Evolutionary conservation across 2,797 vertebrate genomes (phyloP).

Genomic region (Linurgus olivaceus): DNA sequence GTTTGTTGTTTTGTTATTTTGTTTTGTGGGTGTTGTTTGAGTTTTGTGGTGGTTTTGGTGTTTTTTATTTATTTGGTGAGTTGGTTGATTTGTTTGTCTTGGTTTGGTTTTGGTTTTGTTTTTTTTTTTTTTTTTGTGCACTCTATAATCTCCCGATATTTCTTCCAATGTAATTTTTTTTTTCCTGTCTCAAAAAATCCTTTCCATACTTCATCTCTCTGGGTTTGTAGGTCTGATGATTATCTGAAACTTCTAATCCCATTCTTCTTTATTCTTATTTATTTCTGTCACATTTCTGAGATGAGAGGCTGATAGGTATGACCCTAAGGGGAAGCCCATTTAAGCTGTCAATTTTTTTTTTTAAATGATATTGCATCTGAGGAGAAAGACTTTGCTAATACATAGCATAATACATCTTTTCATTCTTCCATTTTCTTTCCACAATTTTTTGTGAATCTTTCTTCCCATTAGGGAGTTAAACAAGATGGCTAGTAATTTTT

Average conservation of each 20-base stretch:
- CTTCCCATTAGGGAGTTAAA: background rate
- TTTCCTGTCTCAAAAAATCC: background rate
- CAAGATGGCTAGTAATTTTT: background rate
- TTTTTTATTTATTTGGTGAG: accelerated
- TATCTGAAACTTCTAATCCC: background rate
- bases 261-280: background rate
- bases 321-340: background rate
- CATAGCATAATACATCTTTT: background rate
- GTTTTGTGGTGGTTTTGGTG: accelerated
- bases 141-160: background rate
- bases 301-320: background rate
- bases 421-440: background rate
- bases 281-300: background rate
- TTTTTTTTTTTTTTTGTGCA: background rate
- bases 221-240: background rate
- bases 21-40: background rate
- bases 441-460: background rate
- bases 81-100: too few species aligned
- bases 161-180: background rate
- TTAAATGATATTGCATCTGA: background rate
- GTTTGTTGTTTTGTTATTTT: background rate
- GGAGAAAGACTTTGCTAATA: background rate
- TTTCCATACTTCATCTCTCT: background rate
- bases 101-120: background rate
- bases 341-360: background rate